These are phyloP conservation scores for Nanorana parkeri DNA, from an alignment of 2,113 vertebrate genomes.

Conservation along the genomic window DNA sequence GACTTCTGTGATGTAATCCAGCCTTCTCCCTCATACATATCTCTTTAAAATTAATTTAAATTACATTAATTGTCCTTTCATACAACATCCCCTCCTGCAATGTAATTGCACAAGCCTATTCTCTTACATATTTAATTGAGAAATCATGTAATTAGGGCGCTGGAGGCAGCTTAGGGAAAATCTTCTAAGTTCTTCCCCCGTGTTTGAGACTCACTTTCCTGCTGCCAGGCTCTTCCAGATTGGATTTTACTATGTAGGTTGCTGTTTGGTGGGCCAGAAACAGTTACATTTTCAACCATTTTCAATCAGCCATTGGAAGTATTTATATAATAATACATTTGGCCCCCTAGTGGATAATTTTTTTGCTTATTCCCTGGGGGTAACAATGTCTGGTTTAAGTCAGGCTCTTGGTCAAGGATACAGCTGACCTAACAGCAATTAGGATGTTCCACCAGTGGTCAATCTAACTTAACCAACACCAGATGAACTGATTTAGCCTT, in stretches of 20 bases:
- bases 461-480: too few relatives aligned
- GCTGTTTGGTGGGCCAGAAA: neutral
- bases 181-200: neutral
- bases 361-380: too few relatives aligned
- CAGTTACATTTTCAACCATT: neutral
- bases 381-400: too few relatives aligned
- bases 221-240: neutral
- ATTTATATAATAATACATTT: too few relatives aligned
- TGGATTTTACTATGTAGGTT: neutral
- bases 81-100: slow-evolving; percentile 36
- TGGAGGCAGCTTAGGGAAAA: slow-evolving; percentile 22
- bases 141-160: slow-evolving; percentile 47
- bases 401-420: too few relatives aligned
- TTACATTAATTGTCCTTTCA: slow-evolving; percentile 44
- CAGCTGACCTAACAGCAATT: too few relatives aligned
- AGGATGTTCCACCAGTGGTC: too few relatives aligned
- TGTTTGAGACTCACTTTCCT: slow-evolving; percentile 13
- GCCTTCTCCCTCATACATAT: slow-evolving; percentile 8
- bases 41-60: slow-evolving; percentile 46
- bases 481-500: too few relatives aligned
- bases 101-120: slow-evolving; percentile 41
- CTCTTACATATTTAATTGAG: slow-evolving; percentile 48
- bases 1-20: slow-evolving; percentile 1
- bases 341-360: too few relatives aligned
- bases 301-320: too few relatives aligned